Evolutionary conservation across 2,113 vertebrate species (phyloP).

Genomic region (Apteryx owenii): DNA sequence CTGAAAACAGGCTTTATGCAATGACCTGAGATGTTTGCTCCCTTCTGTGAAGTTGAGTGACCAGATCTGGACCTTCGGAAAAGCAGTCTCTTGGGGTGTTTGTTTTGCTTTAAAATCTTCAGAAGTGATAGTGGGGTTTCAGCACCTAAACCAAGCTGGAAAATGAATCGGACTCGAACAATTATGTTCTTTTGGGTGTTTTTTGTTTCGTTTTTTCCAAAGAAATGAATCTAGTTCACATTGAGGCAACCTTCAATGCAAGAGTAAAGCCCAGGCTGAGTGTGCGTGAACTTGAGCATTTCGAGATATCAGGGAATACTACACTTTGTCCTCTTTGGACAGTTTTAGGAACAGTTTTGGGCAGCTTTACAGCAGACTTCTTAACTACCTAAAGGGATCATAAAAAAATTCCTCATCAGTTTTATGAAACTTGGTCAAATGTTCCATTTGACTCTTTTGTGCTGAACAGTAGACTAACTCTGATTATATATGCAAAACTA

Average conservation of each 20-base stretch:
- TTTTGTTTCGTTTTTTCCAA: background rate
- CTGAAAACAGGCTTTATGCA: background rate
- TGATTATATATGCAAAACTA: background rate
- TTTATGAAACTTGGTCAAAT: background rate
- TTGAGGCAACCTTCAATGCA: background rate
- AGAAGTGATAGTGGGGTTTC: background rate
- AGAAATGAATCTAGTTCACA: background rate
- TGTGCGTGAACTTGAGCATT: background rate
- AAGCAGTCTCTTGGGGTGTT: fast-evolving
- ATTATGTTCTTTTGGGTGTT: fast-evolving
- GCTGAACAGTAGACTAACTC: background rate
- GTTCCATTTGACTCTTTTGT: fast-evolving
- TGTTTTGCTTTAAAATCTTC: background rate
- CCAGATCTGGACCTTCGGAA: background rate
- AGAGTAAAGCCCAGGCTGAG: background rate
- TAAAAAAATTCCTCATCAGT: background rate
- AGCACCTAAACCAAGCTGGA: background rate
- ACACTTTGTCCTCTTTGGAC: background rate
- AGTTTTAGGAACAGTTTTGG: background rate
- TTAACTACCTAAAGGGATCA: background rate
- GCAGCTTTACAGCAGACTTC: background rate
- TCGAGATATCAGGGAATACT: fast-evolving
- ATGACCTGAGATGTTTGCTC: background rate
- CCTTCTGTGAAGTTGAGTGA: background rate
- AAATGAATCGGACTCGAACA: background rate